Percentiles rank a stretch among this genome's conserved stretches.
Conservation (phyloP, 53 echinoderm and acorn worm species). For the Holothuria scabra region DNA sequence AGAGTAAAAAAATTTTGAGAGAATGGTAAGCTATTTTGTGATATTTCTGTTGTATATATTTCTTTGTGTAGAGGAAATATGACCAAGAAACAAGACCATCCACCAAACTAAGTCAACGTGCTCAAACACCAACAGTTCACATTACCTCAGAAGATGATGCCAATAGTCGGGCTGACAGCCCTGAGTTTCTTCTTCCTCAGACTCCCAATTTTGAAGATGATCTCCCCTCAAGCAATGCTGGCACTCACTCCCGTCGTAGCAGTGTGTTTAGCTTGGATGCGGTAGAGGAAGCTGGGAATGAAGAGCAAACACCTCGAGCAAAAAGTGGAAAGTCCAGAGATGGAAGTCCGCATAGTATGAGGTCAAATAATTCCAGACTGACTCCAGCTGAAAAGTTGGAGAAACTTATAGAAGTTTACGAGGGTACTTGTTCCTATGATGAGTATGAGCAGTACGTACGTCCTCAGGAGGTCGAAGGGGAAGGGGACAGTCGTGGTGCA, state of each 20-base stretch:
- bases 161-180: slow-evolving; percentile 45
- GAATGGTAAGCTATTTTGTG: no score
- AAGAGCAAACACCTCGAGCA: not conserved
- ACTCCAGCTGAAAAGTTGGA: slow-evolving; percentile 92
- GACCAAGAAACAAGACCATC: slow-evolving; percentile 60
- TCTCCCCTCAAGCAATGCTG: not conserved
- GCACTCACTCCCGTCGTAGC: slow-evolving; percentile 1
- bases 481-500: not conserved
- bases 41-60: not conserved
- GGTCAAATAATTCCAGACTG: slow-evolving; percentile 55
- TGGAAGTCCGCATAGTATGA: slow-evolving; percentile 14
- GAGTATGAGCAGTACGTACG: slow-evolving; percentile 71
- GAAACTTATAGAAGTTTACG: slow-evolving; percentile 92
- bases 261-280: not conserved
- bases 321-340: slow-evolving; percentile 2
- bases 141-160: slow-evolving; percentile 77
- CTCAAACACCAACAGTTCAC: slow-evolving; percentile 70
- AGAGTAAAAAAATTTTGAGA: not conserved
- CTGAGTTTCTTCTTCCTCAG: slow-evolving; percentile 69
- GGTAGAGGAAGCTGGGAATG: slow-evolving; percentile 8
- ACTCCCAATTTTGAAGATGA: slow-evolving; percentile 59
- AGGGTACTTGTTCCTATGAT: slow-evolving; percentile 64
- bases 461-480: slow-evolving; percentile 53
- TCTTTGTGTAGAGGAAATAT: slow-evolving; percentile 49
- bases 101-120: slow-evolving; percentile 78